These are phyloP conservation scores for Desmophyllum pertusum DNA, from an alignment of 92 coral and sea anemone genomes.

Conservation along the genomic window DNA sequence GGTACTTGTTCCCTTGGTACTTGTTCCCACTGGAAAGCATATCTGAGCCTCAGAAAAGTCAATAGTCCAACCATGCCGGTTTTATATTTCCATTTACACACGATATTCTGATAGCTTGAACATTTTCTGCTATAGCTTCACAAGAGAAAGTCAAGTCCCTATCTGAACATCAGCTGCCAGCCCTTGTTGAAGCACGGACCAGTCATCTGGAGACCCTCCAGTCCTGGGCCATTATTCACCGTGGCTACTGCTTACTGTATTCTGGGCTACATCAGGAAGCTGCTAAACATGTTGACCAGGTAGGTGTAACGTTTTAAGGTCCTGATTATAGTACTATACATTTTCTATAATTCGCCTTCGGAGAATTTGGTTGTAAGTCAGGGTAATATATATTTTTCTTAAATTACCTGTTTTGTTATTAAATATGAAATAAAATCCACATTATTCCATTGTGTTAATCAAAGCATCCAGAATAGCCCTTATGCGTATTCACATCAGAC, in stretches of 20 bases:
- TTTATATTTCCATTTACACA: no score
- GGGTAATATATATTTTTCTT: no score
- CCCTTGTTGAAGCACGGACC: slow-evolving; percentile 46
- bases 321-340: background rate
- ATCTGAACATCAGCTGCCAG: slow-evolving; percentile 62
- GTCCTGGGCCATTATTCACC: slow-evolving; percentile 81
- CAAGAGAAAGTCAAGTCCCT: slow-evolving; percentile 50
- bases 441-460: no score
- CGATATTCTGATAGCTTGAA: background rate
- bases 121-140: slow-evolving; percentile 14
- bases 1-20: no score
- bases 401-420: background rate
- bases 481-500: no score
- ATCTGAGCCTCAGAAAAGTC: no score
- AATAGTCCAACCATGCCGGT: no score
- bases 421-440: no score
- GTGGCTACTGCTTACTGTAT: slow-evolving; percentile 81
- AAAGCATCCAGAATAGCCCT: no score
- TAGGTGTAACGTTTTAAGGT: background rate
- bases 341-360: no score
- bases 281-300: slow-evolving; percentile 75
- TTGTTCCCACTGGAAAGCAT: no score
- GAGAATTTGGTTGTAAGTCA: no score
- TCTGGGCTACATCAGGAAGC: slow-evolving; percentile 71
- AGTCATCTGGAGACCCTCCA: slow-evolving; percentile 66